phyloP scores from a whole-genome alignment of 2,113 vertebrate genomes.

The Apteryx owenii region DNA sequence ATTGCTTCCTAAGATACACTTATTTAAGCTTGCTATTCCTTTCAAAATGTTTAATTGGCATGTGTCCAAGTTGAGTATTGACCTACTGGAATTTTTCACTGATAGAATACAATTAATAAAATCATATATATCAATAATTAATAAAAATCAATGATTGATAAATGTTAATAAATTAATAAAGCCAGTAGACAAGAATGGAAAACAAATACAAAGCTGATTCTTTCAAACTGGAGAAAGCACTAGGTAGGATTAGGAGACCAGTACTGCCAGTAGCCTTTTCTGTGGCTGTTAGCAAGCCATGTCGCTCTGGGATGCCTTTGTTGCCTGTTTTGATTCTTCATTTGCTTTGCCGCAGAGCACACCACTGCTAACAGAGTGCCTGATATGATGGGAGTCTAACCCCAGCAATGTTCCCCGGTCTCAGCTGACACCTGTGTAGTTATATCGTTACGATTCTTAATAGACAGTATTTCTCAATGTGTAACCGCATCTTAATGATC shows the following conservation, averaged over 20 bases:
- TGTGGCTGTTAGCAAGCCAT: neutral
- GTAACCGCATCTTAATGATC: neutral
- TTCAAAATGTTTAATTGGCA: neutral
- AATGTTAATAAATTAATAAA: slow-evolving; percentile 11
- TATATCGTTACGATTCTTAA: neutral
- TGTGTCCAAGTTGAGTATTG: neutral
- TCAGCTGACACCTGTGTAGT: neutral
- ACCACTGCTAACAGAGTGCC: neutral
- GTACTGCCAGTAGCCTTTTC: neutral
- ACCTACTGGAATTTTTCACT: neutral
- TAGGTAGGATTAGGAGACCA: neutral
- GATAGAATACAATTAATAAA: neutral
- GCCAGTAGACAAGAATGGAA: neutral
- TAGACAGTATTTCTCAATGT: neutral
- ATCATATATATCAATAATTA: slow-evolving; percentile 5
- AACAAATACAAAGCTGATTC: neutral
- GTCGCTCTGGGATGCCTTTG: neutral
- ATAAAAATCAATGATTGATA: slow-evolving; percentile 9
- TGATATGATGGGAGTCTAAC: neutral
- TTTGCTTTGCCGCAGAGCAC: neutral
- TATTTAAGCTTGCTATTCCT: neutral
- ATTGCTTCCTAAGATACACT: neutral
- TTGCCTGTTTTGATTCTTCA: neutral
- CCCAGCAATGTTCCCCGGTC: neutral
- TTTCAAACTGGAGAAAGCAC: neutral